Base-by-base conservation (phyloP, 2,113 vertebrate species). In the Gallinago undulata region DNA sequence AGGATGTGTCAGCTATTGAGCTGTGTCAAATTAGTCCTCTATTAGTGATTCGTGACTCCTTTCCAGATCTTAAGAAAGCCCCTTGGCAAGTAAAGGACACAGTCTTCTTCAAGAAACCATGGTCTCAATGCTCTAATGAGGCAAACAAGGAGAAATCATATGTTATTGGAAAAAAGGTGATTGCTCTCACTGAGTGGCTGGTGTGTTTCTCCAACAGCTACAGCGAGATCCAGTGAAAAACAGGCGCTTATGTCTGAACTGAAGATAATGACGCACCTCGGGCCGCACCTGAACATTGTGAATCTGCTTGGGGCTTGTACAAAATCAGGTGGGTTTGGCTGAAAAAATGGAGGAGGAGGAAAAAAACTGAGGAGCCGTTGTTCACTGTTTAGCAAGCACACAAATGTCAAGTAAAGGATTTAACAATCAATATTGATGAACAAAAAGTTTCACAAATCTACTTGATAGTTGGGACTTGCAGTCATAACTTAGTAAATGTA, bases 221-320 rank as follows among this genome's bases (percentile, higher is more conserved):
- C 99, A 9, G 99, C 99, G 16, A 98, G 99, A 93, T 99, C 99
- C 94, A 99, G 99, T 84, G 99, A 99, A 96, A 99, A 99, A 73
- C 99, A 99, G 87, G 99, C 99, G 1, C 99, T 99, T 75, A 99
- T 99, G 99, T 99, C 99, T 33, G 99, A 99, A 89, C 97, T 99
- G 97, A 99, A 99, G 98, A 99, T 99, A 96, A 99, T 99, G 99
- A 99, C 99, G 53, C 99, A 99, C 84, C 98, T 99, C 7, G 99
- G 99, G 18, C 99, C 99, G 2, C 99, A 99, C 92, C 98, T 99
- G 63, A 99, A 99, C 95, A 99, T 99, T 7, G 99, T 99, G 33
- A 99, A 99, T 97, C 98, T 99, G 66, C 97, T 99, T 92, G 99
- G 99, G 72, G 99, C 99, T 10, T 99, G 99, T 94, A 99, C 99